phyloP scores from a whole-genome alignment of 2,888 invertebrate genomes.

The Morinoia aosen region DNA sequence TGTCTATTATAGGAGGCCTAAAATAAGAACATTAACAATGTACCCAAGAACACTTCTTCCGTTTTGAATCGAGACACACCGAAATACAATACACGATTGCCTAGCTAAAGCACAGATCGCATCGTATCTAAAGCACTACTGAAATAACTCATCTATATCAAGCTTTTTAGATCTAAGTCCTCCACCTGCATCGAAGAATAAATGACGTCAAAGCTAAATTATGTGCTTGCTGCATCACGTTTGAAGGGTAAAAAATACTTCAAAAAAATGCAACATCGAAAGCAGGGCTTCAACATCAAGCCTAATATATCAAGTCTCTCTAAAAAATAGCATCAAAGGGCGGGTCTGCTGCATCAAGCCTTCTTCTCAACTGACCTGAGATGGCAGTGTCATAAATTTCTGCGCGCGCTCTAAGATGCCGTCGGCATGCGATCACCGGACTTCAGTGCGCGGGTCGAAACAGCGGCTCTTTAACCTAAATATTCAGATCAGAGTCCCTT shows the following conservation, averaged over 20 bases:
- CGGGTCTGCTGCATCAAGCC: conserved; percentile 28
- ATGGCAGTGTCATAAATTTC: conserved; percentile 43
- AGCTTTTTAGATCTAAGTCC: not conserved
- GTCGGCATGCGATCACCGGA: conserved; percentile 40
- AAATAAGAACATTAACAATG: not conserved
- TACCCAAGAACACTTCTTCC: not conserved
- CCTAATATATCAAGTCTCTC: not conserved
- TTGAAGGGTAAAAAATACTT: not conserved
- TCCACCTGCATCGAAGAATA: not conserved
- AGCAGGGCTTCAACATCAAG: not conserved
- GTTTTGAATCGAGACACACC: not conserved
- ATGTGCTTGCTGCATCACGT: conserved; percentile 3
- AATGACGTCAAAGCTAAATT: not conserved
- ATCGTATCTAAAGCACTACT: not conserved
- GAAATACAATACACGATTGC: not conserved
- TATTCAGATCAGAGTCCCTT: not conserved
- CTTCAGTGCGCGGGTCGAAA: not conserved
- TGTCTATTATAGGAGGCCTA: not conserved
- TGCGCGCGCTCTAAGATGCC: conserved; percentile 8
- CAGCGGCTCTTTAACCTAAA: conserved; percentile 3
- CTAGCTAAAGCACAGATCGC: not conserved
- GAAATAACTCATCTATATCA: not conserved
- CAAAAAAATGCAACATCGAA: not conserved
- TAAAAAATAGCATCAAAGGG: conserved; percentile 35
- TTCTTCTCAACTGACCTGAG: conserved; percentile 44